Conservation (phyloP, 2,888 invertebrate species). For the Drosophila quasianomalipes region DNA sequence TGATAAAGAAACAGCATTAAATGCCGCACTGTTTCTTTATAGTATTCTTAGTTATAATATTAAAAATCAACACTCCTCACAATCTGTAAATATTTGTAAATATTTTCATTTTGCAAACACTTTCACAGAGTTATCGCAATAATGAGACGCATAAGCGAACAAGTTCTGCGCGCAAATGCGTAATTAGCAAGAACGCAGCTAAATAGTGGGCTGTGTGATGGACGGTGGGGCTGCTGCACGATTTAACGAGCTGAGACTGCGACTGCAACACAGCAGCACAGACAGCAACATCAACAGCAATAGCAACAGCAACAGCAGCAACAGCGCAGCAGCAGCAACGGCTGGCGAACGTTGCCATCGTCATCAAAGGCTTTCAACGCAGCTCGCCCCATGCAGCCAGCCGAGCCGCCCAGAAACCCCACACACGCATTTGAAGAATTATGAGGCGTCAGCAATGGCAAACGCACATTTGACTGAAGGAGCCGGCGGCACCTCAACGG, state of each 20-base stretch:
- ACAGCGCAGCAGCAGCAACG: conserved; percentile 1
- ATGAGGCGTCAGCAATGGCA: conserved; percentile 68
- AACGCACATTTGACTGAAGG: conserved; percentile 74
- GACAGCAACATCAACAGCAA: conserved; percentile 7
- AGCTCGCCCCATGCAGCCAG: conserved; percentile 55
- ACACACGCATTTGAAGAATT: conserved; percentile 77
- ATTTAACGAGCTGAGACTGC: conserved; percentile 74
- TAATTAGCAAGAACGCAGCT: conserved; percentile 76
- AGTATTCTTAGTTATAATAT: not conserved
- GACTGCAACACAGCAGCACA: conserved; percentile 25
- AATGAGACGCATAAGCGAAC: conserved; percentile 39
- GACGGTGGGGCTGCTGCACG: conserved; percentile 45
- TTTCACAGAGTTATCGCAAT: not conserved
- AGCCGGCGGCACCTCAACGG: conserved; percentile 48
- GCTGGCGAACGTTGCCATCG: conserved; percentile 17
- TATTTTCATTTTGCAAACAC: not conserved
- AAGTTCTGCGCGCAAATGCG: conserved; percentile 54
- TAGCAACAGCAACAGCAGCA: conserved; percentile 5
- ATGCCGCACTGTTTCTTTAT: too few relatives aligned
- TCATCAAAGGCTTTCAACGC: conserved; percentile 68
- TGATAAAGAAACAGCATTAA: not conserved
- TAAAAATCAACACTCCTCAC: too few relatives aligned
- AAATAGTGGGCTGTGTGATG: conserved; percentile 47
- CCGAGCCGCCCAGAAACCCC: conserved; percentile 60
- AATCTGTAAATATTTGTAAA: not conserved